Base-by-base conservation (phyloP, 2,888 invertebrate species). In the Aphidius colemani region DNA sequence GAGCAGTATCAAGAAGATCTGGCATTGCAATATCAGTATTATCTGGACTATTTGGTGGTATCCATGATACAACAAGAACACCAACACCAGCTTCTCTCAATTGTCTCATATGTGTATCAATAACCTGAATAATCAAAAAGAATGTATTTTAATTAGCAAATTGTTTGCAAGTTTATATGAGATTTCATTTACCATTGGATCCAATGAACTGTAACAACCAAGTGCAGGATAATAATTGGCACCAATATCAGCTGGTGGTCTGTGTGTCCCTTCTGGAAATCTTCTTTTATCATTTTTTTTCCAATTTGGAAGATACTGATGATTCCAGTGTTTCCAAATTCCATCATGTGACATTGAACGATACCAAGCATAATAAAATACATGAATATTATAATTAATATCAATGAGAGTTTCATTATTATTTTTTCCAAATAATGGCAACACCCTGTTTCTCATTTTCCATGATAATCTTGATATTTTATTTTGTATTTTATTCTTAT, bases 41-140 rank as follows among this genome's bases (percentile, higher is more conserved):
- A 73, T 81, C 81, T 4, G 70, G 71, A 10, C 75, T 70, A 41
- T 74, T 81, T 8, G 84, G 83, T 18, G 87, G 87, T 67, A 84
- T 86, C 88, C 83, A 89, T 41, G 84, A 87, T 9, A 86, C 83
- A 5, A 85, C 83, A 4, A 88, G 72, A 8, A 88, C 88, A 62
- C 88, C 88, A 66, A 88, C 84, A 59, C 88, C 88, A 56, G 87
- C 84, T 53, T 83, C 83, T 55, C 83, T 82, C 10, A 90, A 84
- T 77, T 88, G 86, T 69, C 84, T 81, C 84, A 90, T 87, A 70
- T 90, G 90, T 59, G 84, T 79, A 39, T 84, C 80, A 45, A 89
- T 80, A 45, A 87, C 81, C 53, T 53, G 53, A 41, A 43, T 43
- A 53, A 56, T 55, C 51, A 43, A n/a, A 48, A 43, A 41, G 9